These are phyloP conservation scores for Otus sunia DNA, from an alignment of 2,113 vertebrate genomes.

Conservation along the genomic window DNA sequence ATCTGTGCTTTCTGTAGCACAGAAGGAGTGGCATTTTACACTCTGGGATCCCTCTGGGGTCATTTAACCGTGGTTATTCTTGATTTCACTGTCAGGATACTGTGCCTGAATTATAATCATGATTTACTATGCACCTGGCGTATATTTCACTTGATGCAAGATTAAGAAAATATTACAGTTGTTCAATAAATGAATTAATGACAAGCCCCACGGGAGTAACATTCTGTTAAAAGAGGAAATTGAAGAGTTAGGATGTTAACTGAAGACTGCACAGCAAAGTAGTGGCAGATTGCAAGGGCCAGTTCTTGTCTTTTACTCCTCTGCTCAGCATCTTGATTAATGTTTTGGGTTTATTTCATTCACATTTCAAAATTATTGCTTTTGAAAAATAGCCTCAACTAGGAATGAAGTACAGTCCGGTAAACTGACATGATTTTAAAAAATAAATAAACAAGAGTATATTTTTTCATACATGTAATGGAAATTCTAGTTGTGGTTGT, in stretches of 20 bases:
- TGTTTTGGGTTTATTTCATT: background rate
- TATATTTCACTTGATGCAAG: background rate
- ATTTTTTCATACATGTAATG: background rate
- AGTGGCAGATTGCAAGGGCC: background rate
- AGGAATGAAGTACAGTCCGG: background rate
- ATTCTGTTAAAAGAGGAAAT: background rate
- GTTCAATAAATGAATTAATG: background rate
- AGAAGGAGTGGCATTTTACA: background rate
- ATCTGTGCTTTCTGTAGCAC: background rate
- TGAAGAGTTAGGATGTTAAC: background rate
- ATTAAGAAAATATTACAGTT: background rate
- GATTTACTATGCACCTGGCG: background rate
- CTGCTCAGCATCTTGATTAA: background rate
- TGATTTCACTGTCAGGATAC: background rate
- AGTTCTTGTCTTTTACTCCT: background rate
- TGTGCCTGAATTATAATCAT: background rate
- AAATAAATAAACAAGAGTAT: background rate
- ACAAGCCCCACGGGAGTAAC: background rate
- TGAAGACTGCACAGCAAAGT: background rate
- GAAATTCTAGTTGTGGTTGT: background rate
- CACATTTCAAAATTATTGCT: background rate
- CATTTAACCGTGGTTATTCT: background rate
- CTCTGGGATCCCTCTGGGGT: background rate
- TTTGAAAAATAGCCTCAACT: background rate
- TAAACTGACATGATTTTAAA: background rate